These are phyloP conservation scores for Alca torda DNA, from an alignment of 2,797 vertebrate species.

Conservation along the genomic window DNA sequence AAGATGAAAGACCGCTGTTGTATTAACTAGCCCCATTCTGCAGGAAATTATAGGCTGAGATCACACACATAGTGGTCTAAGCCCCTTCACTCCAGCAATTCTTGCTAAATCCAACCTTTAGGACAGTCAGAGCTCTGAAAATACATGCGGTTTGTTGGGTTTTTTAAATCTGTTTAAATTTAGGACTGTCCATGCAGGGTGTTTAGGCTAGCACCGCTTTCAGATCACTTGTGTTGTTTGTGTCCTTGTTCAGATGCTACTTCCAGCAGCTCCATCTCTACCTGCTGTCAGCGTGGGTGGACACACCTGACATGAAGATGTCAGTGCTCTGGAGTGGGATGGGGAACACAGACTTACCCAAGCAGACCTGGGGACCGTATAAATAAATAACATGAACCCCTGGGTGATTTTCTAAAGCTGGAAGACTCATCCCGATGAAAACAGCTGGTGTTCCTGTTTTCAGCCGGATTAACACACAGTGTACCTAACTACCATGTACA, in stretches of 20 bases:
- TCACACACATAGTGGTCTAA: accelerated
- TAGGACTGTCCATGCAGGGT: background rate
- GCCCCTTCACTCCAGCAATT: background rate
- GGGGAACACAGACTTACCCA: background rate
- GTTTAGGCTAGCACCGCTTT: background rate
- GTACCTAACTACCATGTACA: background rate
- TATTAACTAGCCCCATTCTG: background rate
- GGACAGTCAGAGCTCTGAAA: background rate
- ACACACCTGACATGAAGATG: background rate
- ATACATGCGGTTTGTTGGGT: accelerated
- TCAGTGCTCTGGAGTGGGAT: background rate
- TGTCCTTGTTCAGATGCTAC: background rate
- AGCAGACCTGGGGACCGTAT: background rate
- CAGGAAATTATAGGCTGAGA: background rate
- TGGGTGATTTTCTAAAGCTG: background rate
- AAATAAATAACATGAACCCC: background rate
- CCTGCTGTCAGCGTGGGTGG: background rate
- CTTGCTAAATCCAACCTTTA: background rate
- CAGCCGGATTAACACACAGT: background rate
- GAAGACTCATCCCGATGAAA: background rate
- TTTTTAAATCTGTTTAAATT: background rate
- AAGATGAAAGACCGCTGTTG: background rate
- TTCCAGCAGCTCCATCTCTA: background rate
- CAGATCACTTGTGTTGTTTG: background rate
- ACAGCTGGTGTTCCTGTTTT: background rate